phyloP scores from a whole-genome alignment of 2,888 invertebrate species.

The Labia minor region DNA sequence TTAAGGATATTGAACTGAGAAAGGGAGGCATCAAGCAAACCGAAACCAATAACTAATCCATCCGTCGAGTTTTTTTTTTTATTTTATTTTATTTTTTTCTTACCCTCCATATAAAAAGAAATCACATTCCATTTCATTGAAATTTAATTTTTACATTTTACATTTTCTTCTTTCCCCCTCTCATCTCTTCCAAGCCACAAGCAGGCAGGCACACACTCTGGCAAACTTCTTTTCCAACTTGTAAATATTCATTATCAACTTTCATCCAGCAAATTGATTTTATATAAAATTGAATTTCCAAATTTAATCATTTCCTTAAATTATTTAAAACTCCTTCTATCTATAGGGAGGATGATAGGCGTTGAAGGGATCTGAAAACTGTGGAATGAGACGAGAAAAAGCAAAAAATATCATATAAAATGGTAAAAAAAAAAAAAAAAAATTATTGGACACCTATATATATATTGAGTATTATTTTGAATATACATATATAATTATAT shows the following conservation, averaged over 20 bases:
- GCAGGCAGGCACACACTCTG: neutral
- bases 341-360: neutral
- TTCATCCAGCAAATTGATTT: constrained; percentile 3
- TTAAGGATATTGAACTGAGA: neutral
- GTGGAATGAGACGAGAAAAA: too few relatives aligned
- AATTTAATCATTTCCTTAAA: neutral
- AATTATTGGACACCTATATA: too few relatives aligned
- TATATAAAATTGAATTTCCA: constrained; percentile 13
- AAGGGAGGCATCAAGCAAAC: neutral
- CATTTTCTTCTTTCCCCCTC: neutral
- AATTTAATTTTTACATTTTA: constrained; percentile 5
- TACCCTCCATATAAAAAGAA: neutral
- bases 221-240: neutral
- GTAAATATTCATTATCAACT: constrained; percentile 13
- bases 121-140: constrained; percentile 13
- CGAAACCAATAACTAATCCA: constrained; percentile 7
- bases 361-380: too few relatives aligned
- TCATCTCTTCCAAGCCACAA: neutral
- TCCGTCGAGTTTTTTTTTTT: neutral
- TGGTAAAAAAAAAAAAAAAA: too few relatives aligned
- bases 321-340: neutral
- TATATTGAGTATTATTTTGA: too few relatives aligned
- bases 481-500: too few relatives aligned
- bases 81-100: neutral
- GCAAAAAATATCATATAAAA: too few relatives aligned